phyloP scores from a whole-genome alignment of 2,797 vertebrate species.

The Coilia nasus region DNA sequence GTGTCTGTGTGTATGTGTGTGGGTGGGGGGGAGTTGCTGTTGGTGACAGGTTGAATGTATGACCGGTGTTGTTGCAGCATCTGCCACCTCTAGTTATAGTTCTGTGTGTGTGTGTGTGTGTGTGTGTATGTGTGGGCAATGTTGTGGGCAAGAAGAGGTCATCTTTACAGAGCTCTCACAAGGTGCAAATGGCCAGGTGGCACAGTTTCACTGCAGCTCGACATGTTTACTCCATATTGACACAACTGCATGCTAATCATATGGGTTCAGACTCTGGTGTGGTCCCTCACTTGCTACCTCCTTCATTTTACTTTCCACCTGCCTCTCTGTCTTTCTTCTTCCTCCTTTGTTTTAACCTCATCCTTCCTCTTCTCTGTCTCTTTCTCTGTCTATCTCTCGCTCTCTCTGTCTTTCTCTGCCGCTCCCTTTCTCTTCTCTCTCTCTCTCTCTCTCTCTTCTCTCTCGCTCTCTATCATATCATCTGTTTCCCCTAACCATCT shows the following conservation, averaged over 20 bases:
- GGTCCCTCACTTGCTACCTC: neutral
- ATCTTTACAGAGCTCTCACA: neutral
- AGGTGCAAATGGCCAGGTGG: constrained; percentile 2
- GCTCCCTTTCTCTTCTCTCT: no score
- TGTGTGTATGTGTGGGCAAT: neutral
- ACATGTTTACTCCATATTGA: neutral
- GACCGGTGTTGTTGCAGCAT: neutral
- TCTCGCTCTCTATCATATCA: neutral
- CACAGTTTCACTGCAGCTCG: neutral
- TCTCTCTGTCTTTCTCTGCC: neutral
- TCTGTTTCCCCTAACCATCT: neutral
- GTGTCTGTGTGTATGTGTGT: no score
- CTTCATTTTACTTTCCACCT: neutral
- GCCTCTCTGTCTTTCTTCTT: neutral
- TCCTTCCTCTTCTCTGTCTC: neutral
- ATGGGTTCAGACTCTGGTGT: neutral
- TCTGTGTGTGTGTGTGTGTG: no score
- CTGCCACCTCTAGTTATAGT: neutral
- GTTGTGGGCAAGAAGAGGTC: neutral
- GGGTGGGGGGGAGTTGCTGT: no score
- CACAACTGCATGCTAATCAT: constrained; percentile 1
- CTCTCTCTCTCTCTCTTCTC: neutral
- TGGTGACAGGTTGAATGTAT: neutral
- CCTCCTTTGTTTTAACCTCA: neutral
- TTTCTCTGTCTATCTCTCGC: neutral